Percentiles rank a stretch among this genome's conserved stretches.
phyloP scores from a whole-genome alignment of 2,888 invertebrate genomes.

The Rosalia funebris region DNA sequence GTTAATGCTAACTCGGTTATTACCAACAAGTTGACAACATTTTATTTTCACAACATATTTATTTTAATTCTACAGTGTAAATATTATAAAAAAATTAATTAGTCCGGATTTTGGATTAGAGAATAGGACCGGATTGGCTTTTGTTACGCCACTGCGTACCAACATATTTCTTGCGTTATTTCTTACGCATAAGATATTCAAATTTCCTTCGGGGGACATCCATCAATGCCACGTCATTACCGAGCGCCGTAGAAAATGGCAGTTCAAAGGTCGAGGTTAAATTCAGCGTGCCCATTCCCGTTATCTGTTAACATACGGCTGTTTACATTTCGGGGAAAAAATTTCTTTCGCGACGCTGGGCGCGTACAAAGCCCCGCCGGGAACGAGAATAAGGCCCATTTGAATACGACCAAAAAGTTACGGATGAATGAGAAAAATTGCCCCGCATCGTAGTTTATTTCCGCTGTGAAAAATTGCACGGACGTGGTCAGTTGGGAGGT shows the following conservation, averaged over 20 bases:
- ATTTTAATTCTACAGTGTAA: too few relatives aligned
- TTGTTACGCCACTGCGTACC: too few relatives aligned
- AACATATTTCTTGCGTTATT: not conserved
- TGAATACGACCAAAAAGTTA: not conserved
- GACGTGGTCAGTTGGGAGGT: not conserved
- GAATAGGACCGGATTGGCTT: too few relatives aligned
- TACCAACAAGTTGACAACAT: too few relatives aligned
- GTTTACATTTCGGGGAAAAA: not conserved
- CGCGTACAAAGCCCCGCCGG: not conserved
- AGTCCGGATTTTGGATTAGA: too few relatives aligned
- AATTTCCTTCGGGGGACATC: not conserved
- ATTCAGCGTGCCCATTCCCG: not conserved
- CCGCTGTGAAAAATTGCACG: not conserved
- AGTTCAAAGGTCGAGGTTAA: not conserved
- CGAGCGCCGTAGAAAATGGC: not conserved
- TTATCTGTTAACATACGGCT: not conserved
- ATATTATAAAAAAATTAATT: too few relatives aligned
- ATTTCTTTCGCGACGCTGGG: not conserved
- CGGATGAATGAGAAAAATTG: not conserved
- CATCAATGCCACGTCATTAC: not conserved
- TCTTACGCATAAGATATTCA: not conserved
- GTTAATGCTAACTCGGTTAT: too few relatives aligned
- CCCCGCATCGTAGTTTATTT: not conserved
- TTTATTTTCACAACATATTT: too few relatives aligned
- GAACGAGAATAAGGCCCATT: not conserved